Conservation (phyloP, 2,113 vertebrate species). For the Megaleporinus macrocephalus region DNA sequence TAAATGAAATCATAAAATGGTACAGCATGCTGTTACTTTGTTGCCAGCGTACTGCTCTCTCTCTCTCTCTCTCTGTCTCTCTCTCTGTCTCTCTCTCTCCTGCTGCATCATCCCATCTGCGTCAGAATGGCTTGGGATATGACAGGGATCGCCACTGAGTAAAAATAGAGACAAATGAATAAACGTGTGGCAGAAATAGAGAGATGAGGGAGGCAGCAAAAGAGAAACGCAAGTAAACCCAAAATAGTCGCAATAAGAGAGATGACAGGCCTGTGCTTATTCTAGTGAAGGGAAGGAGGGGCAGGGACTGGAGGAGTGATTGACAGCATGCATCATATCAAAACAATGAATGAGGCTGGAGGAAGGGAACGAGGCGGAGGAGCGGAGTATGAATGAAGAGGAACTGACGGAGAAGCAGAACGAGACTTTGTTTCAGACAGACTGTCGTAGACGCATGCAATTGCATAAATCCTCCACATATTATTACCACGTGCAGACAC, state of each 20-base stretch:
- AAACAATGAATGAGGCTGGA: conserved; percentile 17
- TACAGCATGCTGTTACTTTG: neutral
- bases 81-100: conserved; percentile 24
- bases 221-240: conserved; percentile 27
- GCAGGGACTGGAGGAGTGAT: conserved; percentile 30
- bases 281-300: conserved; percentile 5
- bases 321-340: conserved; percentile 36
- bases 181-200: conserved; percentile 48
- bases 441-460: conserved; percentile 9
- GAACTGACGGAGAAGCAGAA: neutral
- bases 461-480: neutral
- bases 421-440: neutral
- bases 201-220: conserved; percentile 33
- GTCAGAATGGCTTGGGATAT: conserved; percentile 50
- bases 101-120: conserved; percentile 49
- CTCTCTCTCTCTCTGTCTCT: conserved; percentile 20
- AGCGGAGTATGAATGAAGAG: conserved; percentile 13
- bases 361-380: neutral
- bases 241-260: conserved; percentile 39
- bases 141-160: conserved; percentile 47
- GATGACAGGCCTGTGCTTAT: conserved; percentile 41
- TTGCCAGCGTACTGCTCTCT: neutral
- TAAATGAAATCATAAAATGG: neutral
- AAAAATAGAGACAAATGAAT: conserved; percentile 57
- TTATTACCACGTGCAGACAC: conserved; percentile 10